Base-by-base conservation (phyloP, 1,140 invertebrate species). In the Tetraneura akinire region DNA sequence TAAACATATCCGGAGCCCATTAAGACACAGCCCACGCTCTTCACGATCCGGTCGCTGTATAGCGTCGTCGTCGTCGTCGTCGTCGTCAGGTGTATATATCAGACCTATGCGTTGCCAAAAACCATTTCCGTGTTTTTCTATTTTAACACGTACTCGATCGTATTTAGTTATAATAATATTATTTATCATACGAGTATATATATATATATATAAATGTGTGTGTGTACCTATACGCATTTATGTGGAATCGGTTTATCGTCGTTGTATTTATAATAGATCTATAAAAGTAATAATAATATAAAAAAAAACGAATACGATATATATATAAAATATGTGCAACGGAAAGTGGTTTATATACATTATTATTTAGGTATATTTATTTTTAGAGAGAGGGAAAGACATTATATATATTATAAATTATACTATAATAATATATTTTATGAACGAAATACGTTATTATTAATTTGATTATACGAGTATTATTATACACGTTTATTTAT, bases 41-140 rank as follows among this genome's bases (percentile, higher is more conserved):
- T n/a, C 53, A 76, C 74, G 74, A 60, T 78, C 53, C 74, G 53
- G 74, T 78, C 51, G 73, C 60, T 9, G 47, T n/a, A n/a, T n/a
- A n/a, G n/a, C n/a, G n/a, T n/a, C n/a, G n/a, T n/a, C n/a, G n/a
- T n/a, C n/a, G n/a, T n/a, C n/a, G n/a, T 73, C 18, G 47, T 29
- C 71, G 73, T 73, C 73, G 18, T 21, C 16, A 55, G 16, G 71
- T 74, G 29, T 42, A 55, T 76, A 21, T 29, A 21, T 29, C 29
- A 21, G 21, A n/a, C n/a, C n/a, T n/a, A n/a, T n/a, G n/a, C n/a
- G n/a, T 78, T 62, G 74, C 51, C 74, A 78, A 78, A 78, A 78
- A 78, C 74, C 51, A 29, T 78, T 78, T 78, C 74, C 55, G 74
- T 78, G 74, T 71, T 71, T 71, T 71, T 71, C 68, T 51, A 71